Evolutionary conservation across 35 echinoderm and acorn worm species (phyloP).

Genomic region (Diadema setosum): DNA sequence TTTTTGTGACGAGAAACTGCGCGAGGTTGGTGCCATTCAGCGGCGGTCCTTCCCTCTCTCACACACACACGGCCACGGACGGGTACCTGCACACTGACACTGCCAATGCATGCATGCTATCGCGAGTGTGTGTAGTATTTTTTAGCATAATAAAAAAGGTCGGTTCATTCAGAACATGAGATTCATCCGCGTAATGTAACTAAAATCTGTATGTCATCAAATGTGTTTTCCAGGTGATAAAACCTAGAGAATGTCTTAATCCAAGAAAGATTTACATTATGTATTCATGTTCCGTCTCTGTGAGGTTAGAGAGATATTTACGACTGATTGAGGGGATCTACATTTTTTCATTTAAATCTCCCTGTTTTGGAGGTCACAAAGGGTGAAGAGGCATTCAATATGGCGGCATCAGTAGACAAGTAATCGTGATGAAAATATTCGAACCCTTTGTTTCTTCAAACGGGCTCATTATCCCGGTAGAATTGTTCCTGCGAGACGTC

Average conservation of each 20-base stretch:
- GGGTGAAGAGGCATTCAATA: conserved; percentile 42
- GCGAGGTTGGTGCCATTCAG: too few relatives aligned
- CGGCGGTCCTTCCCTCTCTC: too few relatives aligned
- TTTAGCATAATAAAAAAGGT: conserved; percentile 50
- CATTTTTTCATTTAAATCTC: not conserved
- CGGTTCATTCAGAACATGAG: conserved; percentile 16
- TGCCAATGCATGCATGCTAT: not conserved
- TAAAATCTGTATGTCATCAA: too few relatives aligned
- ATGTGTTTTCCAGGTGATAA: too few relatives aligned
- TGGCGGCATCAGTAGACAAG: conserved; percentile 44
- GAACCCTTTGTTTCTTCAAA: conserved; percentile 33
- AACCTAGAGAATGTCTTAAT: too few relatives aligned
- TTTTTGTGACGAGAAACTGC: too few relatives aligned
- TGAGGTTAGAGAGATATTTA: too few relatives aligned
- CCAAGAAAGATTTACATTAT: too few relatives aligned
- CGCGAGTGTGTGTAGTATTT: not conserved
- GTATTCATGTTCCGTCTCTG: too few relatives aligned
- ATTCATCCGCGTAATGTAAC: not conserved
- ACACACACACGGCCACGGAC: too few relatives aligned
- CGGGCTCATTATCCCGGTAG: not conserved
- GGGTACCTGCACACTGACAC: too few relatives aligned
- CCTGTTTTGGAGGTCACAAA: conserved; percentile 21
- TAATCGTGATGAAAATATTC: conserved; percentile 52
- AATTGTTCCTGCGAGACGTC: not conserved
- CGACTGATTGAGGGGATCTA: not conserved